phyloP scores from a whole-genome alignment of 2,797 vertebrate genomes.

The Microhierax caerulescens region DNA sequence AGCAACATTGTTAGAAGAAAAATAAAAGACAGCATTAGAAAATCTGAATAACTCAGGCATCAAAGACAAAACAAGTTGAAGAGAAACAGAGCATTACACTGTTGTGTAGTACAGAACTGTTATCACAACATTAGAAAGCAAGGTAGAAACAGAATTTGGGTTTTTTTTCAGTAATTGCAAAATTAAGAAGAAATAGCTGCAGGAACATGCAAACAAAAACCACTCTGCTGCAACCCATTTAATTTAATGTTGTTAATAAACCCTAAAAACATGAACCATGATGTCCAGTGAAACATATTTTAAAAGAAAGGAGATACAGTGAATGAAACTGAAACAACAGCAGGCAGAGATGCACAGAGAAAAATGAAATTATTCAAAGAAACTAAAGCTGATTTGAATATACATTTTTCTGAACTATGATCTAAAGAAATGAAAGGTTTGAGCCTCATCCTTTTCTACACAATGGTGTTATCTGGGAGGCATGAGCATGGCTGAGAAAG shows the following conservation, averaged over 20 bases:
- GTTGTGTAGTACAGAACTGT: neutral
- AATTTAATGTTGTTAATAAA: neutral
- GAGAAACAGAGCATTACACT: neutral
- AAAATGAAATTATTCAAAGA: neutral
- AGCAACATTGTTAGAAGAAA: neutral
- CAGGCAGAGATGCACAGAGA: neutral
- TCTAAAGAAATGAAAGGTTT: neutral
- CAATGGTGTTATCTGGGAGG: neutral
- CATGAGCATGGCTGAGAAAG: neutral
- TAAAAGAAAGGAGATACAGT: neutral
- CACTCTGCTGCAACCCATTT: neutral
- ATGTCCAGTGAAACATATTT: neutral
- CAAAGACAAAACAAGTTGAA: neutral
- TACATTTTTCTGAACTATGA: neutral
- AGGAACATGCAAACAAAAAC: neutral
- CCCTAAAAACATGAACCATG: neutral
- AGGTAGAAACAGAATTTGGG: neutral
- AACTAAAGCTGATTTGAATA: neutral
- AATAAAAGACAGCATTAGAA: neutral
- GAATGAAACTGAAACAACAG: neutral
- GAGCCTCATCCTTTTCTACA: neutral
- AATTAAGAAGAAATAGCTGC: neutral
- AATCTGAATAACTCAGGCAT: neutral
- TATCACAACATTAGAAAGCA: neutral
- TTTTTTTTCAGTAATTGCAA: neutral